Conservation (phyloP, 2,113 vertebrate species). For the Alethe diademata region DNA sequence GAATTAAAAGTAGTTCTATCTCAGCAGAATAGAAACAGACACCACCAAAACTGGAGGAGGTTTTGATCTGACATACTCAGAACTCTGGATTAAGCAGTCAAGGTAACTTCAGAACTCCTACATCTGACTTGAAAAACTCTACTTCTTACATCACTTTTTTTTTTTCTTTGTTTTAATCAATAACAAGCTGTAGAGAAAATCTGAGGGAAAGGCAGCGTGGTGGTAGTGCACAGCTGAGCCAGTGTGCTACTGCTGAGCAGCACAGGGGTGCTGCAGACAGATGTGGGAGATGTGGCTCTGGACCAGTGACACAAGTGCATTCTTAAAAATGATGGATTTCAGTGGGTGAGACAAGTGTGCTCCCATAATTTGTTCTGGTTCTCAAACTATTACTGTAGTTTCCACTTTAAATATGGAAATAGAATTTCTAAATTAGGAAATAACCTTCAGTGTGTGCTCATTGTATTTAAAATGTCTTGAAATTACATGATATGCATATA, state of each 20-base stretch:
- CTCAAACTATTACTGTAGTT: not conserved
- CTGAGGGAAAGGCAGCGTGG: not conserved
- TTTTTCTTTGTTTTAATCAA: not conserved
- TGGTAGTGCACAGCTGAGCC: accelerated
- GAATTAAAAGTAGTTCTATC: not conserved
- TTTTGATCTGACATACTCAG: not conserved
- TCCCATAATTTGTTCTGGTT: not conserved
- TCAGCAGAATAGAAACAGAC: not conserved
- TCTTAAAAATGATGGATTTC: not conserved
- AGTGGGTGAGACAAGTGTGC: not conserved
- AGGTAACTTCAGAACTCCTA: not conserved
- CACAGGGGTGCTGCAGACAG: not conserved
- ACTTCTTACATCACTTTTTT: not conserved
- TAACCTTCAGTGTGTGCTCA: not conserved
- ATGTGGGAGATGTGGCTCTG: not conserved
- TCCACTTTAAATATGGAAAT: not conserved
- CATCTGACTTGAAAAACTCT: not conserved
- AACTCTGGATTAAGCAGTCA: not conserved
- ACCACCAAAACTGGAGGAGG: not conserved
- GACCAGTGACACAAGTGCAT: not conserved
- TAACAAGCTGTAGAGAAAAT: not conserved
- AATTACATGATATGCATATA: constrained; percentile 13
- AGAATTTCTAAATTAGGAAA: constrained; percentile 17
- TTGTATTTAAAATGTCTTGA: constrained; percentile 20
- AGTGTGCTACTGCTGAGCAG: not conserved